Conservation (phyloP, 2,797 vertebrate genomes). For the Sphaeramia orbicularis region DNA sequence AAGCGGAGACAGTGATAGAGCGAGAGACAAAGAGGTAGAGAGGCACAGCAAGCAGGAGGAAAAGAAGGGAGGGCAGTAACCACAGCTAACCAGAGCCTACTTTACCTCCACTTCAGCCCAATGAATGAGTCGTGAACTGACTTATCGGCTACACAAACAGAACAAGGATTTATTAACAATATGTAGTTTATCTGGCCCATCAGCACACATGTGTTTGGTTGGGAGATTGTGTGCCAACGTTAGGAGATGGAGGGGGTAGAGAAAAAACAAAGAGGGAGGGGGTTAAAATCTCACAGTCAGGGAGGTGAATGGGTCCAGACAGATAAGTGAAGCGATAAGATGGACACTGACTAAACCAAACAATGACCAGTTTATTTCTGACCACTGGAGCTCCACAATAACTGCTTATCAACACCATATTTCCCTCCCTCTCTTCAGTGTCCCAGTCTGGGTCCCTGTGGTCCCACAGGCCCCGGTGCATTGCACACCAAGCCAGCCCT, state of each 20-base stretch:
- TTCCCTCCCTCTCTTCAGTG: conserved; percentile 15
- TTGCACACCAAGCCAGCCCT: conserved; percentile 47
- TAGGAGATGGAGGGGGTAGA: background rate
- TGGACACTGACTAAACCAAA: conserved; percentile 78
- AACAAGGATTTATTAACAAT: conserved; percentile 73
- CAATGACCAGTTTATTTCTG: conserved; percentile 83
- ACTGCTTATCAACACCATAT: conserved; percentile 60
- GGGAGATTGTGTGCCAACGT: conserved; percentile 31
- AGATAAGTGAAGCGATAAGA: conserved; percentile 81
- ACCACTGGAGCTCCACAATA: conserved; percentile 77
- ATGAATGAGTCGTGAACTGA: conserved; percentile 39
- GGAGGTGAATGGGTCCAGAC: conserved; percentile 68
- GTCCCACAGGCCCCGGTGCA: conserved; percentile 51
- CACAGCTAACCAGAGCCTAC: conserved; percentile 35
- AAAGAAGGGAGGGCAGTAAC: conserved; percentile 19
- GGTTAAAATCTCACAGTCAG: conserved; percentile 71
- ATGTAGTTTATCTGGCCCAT: conserved; percentile 60
- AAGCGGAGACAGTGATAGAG: conserved; percentile 50
- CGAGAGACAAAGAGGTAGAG: background rate
- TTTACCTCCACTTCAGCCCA: conserved; percentile 45
- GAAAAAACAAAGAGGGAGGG: conserved; percentile 11
- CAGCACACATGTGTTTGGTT: conserved; percentile 62
- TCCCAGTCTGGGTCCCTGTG: conserved; percentile 48
- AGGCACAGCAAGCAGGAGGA: conserved; percentile 17
- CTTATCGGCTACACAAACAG: conserved; percentile 70